These are phyloP conservation scores for Dipus sagitta DNA, from an alignment of 2,797 vertebrate species.

Conservation along the genomic window DNA sequence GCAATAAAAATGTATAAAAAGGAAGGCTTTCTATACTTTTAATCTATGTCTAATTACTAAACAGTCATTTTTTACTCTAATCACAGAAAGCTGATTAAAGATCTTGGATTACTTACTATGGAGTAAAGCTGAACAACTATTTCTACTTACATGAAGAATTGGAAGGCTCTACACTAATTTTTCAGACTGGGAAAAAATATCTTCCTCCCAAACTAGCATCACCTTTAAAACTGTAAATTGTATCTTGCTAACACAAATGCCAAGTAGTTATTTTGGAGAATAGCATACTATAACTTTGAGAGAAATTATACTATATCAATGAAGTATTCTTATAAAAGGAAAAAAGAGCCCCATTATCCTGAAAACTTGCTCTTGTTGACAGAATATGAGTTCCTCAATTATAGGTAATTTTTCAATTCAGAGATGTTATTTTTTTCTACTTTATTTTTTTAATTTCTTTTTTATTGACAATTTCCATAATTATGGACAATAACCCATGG, in stretches of 20 bases:
- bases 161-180: neutral
- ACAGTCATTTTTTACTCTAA: conserved; percentile 2
- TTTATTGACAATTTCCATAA: no score
- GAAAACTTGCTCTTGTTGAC: neutral
- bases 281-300: neutral
- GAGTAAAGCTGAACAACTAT: neutral
- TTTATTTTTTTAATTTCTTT: no score
- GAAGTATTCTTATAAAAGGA: neutral
- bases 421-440: neutral
- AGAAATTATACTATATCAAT: conserved; percentile 3
- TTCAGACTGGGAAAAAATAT: neutral
- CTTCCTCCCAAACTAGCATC: neutral
- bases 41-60: conserved; percentile 8
- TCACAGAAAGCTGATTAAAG: neutral
- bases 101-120: neutral
- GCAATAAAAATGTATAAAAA: neutral
- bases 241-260: neutral
- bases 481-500: no score
- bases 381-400: neutral
- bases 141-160: neutral
- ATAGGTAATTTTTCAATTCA: neutral
- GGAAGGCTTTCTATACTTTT: neutral
- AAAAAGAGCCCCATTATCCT: no score
- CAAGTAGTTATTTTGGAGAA: conserved; percentile 19
- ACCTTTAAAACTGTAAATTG: neutral